phyloP scores from a whole-genome alignment of 1,140 invertebrate species.

The Plodia interpunctella region DNA sequence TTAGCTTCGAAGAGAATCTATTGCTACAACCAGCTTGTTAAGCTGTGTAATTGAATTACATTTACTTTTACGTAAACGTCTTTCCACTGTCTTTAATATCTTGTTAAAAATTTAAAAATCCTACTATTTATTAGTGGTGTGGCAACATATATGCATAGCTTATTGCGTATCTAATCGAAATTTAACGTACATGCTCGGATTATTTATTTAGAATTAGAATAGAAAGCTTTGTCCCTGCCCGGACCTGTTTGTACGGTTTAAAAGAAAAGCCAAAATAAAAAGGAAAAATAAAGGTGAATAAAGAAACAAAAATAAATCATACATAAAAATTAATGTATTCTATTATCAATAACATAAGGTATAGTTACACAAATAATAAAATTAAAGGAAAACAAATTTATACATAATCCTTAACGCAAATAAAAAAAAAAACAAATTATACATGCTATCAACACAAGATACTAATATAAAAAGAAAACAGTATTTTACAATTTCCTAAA shows the following conservation, averaged over 20 bases:
- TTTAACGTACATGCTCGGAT: constrained; percentile 19
- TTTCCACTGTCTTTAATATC: constrained; percentile 9
- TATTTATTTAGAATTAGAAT: no score
- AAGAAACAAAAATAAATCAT: constrained; percentile 66
- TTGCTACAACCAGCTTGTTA: no score
- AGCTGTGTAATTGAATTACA: no score
- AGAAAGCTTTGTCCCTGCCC: neutral
- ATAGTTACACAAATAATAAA: constrained; percentile 74
- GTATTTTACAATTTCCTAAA: constrained; percentile 66
- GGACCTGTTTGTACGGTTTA: constrained; percentile 8
- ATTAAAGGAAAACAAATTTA: constrained; percentile 75
- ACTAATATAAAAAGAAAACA: constrained; percentile 61
- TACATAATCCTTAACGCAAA: constrained; percentile 74
- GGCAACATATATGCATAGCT: no score
- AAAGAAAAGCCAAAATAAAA: constrained; percentile 29
- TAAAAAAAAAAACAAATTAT: constrained; percentile 73
- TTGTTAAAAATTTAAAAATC: no score
- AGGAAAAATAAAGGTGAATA: constrained; percentile 42
- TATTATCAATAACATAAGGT: constrained; percentile 75
- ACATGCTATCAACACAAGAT: constrained; percentile 73
- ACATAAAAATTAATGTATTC: constrained; percentile 76
- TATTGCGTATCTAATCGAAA: constrained; percentile 22
- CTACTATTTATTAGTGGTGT: no score
- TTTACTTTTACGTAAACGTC: neutral
- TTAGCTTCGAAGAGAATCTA: no score